Evolutionary conservation across 1,140 invertebrate species (phyloP).

Genomic region (Lanistes nyassanus): DNA sequence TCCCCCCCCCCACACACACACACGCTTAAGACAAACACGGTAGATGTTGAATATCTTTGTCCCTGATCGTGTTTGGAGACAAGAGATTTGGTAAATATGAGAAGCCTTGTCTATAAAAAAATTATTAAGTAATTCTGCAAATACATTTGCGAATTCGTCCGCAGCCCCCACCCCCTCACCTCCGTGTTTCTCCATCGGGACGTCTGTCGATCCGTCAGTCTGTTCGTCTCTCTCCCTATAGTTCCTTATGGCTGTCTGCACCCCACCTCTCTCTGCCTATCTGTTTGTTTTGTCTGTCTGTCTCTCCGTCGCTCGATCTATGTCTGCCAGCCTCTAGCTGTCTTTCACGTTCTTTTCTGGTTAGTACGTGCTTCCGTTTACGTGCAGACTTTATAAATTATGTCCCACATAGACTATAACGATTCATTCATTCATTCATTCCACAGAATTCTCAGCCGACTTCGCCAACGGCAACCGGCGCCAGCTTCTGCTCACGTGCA

Average conservation of each 20-base stretch:
- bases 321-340: background rate
- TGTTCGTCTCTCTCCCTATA: background rate
- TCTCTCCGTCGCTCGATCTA: background rate
- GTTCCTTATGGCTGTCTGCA: background rate
- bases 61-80: too few species aligned
- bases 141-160: too few species aligned
- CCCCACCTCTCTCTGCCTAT: background rate
- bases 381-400: background rate
- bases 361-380: background rate
- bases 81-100: too few species aligned
- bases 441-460: background rate
- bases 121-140: too few species aligned
- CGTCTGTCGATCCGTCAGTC: background rate
- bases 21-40: too few species aligned
- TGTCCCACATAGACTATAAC: background rate
- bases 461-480: background rate
- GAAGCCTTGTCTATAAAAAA: too few species aligned
- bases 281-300: background rate
- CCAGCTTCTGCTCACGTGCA: conserved; percentile 10
- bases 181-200: background rate
- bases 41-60: too few species aligned
- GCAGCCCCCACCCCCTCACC: too few species aligned
- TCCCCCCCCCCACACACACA: too few species aligned
- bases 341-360: background rate
- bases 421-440: background rate